Conservation (phyloP, 2,113 vertebrate species). For the Xenotilapia longispinis region DNA sequence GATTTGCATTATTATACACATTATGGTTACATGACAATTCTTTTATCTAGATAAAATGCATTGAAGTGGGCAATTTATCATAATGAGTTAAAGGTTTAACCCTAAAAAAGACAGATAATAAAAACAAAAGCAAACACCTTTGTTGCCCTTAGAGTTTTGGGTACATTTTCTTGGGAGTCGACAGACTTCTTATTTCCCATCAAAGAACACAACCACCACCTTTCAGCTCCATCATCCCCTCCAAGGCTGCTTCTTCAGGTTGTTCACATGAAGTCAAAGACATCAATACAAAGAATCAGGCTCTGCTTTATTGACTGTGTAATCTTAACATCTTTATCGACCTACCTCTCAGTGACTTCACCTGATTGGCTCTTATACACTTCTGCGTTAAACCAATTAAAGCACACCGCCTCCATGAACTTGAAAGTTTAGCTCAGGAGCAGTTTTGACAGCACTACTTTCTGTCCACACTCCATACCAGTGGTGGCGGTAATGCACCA, state of each 20-base stretch:
- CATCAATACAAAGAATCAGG: background rate
- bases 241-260: background rate
- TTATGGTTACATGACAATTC: accelerated
- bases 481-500: background rate
- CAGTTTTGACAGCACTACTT: background rate
- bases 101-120: background rate
- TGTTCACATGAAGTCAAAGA: background rate
- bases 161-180: background rate
- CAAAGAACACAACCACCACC: background rate
- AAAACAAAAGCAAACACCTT: background rate
- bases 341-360: background rate
- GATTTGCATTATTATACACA: background rate
- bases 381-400: background rate
- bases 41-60: background rate
- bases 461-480: background rate
- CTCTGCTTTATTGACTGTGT: background rate
- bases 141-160: background rate
- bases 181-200: background rate
- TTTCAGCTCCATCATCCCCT: background rate
- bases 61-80: background rate
- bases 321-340: slow-evolving; percentile 5
- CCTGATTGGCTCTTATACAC: background rate
- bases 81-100: background rate
- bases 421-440: background rate
- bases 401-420: background rate